Base-by-base conservation (phyloP, 2,888 invertebrate species). In the Rapana venosa region DNA sequence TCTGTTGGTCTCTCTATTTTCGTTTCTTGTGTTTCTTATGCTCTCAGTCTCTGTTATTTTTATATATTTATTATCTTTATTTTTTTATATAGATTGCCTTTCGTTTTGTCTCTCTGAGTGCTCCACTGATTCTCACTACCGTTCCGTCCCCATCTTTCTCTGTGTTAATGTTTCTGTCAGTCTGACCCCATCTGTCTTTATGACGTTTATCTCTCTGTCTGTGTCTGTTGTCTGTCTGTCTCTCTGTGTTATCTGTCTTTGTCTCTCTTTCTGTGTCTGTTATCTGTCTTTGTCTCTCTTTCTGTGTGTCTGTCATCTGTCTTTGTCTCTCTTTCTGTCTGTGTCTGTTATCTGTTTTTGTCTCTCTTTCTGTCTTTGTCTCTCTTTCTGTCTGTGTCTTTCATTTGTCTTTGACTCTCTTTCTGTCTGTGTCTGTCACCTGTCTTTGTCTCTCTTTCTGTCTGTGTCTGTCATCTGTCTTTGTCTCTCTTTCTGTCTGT, bases 361-460 rank as follows among this genome's bases (percentile, higher is more conserved):
- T 77, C 1, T 77, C 30, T 77, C n/a, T 77, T 0, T 77, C 77
- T 77, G 30, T 81, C 81, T 81, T 56, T 61, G 15, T 58, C 56
- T 47, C 79, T 81, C 88, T 88, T 30, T 79, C 81, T 47, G 58
- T 88, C 81, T 88, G 56, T 47, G 47, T 47, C 26, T 79, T 56
- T 47, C 36, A 32, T 15, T 17, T 61, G 13, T 61, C 20, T 70
- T 26, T 70, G 22, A 20, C 20, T 70, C 70, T 70, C 20, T 70
- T 0, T 70, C 22, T 70, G 20, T 70, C 70, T 70, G 20, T 70
- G 0, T 70, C 70, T 70, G 15, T 70, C n/a, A n/a, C n/a, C n/a
- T n/a, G n/a, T n/a, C n/a, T n/a, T n/a, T n/a, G n/a, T n/a, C 70
- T 70, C 22, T 70, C 20, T 61, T 8, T 61, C 61, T 15, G 13